Conservation (phyloP, 1,140 invertebrate species). For the Drosophila sproati region DNA sequence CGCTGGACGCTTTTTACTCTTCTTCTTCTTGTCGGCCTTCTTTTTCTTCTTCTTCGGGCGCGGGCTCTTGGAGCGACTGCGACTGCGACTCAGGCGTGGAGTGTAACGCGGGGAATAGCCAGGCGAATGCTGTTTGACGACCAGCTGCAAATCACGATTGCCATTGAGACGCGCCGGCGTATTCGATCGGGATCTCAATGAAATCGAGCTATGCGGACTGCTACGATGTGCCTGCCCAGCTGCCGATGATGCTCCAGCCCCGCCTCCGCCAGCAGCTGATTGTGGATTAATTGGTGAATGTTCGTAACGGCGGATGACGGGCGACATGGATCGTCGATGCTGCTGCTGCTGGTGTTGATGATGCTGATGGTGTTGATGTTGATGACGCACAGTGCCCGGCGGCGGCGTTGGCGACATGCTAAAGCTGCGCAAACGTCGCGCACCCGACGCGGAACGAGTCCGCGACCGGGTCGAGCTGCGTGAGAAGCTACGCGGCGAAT, state of each 20-base stretch:
- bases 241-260: too few species aligned
- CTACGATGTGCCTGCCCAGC: slow-evolving; percentile 25
- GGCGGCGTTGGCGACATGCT: slow-evolving; percentile 73
- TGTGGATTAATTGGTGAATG: slow-evolving; percentile 52
- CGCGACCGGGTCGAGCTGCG: slow-evolving; percentile 53
- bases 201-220: slow-evolving; percentile 69
- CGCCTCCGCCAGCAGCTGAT: background rate
- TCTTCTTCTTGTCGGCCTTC: slow-evolving; percentile 74
- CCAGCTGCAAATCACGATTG: slow-evolving; percentile 37
- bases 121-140: slow-evolving; percentile 47
- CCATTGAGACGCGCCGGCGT: slow-evolving; percentile 70
- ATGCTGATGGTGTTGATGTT: slow-evolving; percentile 37
- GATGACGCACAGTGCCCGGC: slow-evolving; percentile 34
- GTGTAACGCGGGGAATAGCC: slow-evolving; percentile 70
- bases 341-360: slow-evolving; percentile 16
- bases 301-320: slow-evolving; percentile 38
- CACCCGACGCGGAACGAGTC: slow-evolving; percentile 63
- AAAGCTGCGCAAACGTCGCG: slow-evolving; percentile 69
- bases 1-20: slow-evolving; percentile 65
- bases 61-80: slow-evolving; percentile 67
- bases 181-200: slow-evolving; percentile 65
- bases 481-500: slow-evolving; percentile 56
- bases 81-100: slow-evolving; percentile 66
- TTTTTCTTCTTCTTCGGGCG: slow-evolving; percentile 69
- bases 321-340: slow-evolving; percentile 36